Evolutionary conservation across 2,888 invertebrate species (phyloP).

Genomic region (Dorcus parallelipipedus): DNA sequence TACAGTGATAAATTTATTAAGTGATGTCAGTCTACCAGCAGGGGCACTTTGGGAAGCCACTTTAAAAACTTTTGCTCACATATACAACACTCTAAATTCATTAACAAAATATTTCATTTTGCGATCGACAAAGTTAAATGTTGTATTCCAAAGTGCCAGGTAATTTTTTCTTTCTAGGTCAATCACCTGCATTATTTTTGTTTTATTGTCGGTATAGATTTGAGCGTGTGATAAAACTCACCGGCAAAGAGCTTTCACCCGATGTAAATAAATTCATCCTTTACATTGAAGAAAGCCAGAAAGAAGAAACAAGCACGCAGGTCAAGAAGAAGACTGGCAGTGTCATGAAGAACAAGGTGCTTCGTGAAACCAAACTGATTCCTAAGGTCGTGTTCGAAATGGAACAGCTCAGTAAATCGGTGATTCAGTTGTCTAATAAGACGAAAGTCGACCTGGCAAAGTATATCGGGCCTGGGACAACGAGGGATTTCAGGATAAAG

Average conservation of each 20-base stretch:
- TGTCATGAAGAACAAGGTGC: constrained; percentile 51
- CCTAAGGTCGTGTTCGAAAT: constrained; percentile 64
- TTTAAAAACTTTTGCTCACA: constrained; percentile 54
- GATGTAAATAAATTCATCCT: constrained; percentile 57
- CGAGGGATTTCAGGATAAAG: constrained; percentile 63
- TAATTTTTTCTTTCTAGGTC: constrained; percentile 28
- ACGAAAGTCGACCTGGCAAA: constrained; percentile 56
- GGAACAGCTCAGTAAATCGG: constrained; percentile 60
- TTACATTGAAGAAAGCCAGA: constrained; percentile 55
- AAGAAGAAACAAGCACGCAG: constrained; percentile 33
- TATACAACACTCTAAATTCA: constrained; percentile 55
- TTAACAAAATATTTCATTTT: constrained; percentile 59
- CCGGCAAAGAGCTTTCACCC: constrained; percentile 58
- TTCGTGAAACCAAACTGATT: constrained; percentile 60
- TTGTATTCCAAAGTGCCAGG: constrained; percentile 54
- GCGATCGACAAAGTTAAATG: constrained; percentile 50
- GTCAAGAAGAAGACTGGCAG: constrained; percentile 40
- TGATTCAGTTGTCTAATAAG: constrained; percentile 58
- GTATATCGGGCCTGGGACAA: constrained; percentile 60
- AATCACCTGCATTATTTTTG: background rate
- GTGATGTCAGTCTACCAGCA: constrained; percentile 53
- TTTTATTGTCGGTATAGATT: constrained; percentile 44
- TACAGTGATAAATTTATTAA: constrained; percentile 52
- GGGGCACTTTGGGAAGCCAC: constrained; percentile 55
- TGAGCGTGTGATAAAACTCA: constrained; percentile 55